A percentile compares a stretch with the other conserved stretches of the same genome.
These are phyloP conservation scores for Asarcornis scutulata DNA, from an alignment of 2,113 vertebrate genomes.

Conservation along the genomic window DNA sequence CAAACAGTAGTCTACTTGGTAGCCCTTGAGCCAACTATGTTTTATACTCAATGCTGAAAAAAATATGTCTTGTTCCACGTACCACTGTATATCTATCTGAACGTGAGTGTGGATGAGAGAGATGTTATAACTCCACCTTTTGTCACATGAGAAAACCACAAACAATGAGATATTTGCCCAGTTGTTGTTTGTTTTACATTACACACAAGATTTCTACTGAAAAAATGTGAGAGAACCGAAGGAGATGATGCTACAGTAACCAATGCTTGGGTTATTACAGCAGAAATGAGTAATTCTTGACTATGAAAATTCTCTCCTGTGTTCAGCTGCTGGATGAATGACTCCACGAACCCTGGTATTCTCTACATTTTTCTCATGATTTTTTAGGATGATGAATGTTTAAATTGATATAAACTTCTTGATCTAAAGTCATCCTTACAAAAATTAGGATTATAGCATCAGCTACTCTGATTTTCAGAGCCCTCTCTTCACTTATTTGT, in stretches of 20 bases:
- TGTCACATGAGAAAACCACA: not conserved
- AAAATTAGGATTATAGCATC: not conserved
- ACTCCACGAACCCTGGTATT: not conserved
- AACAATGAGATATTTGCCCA: not conserved
- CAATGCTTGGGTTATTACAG: not conserved
- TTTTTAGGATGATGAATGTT: not conserved
- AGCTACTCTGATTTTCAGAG: not conserved
- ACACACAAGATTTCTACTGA: not conserved
- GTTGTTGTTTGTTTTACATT: not conserved
- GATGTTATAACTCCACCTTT: not conserved
- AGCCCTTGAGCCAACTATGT: not conserved
- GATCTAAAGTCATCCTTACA: not conserved
- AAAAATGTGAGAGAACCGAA: not conserved
- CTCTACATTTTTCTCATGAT: not conserved
- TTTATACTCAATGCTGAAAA: not conserved
- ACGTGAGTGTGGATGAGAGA: not conserved
- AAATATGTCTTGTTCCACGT: accelerated
- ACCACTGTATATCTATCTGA: not conserved
- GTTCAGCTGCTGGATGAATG: not conserved
- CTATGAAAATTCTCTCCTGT: not conserved
- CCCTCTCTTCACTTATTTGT: not conserved
- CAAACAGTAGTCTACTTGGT: not conserved
- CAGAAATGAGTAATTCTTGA: not conserved
- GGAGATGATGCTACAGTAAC: not conserved
- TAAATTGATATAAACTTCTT: not conserved